Base-by-base conservation (phyloP, 2,797 vertebrate species). In the Moxostoma hubbsi region DNA sequence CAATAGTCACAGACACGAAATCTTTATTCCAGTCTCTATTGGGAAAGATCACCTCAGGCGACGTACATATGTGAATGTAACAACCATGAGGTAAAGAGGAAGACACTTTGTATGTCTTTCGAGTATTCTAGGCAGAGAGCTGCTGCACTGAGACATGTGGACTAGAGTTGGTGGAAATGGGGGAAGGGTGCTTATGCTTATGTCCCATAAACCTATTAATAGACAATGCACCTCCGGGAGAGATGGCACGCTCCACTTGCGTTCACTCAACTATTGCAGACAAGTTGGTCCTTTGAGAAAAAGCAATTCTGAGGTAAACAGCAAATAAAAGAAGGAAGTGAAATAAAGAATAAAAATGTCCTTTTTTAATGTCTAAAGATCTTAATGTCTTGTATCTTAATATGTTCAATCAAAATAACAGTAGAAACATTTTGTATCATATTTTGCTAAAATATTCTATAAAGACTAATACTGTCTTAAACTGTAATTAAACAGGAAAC, bases 191-290 rank as follows among this genome's bases (percentile, higher is more conserved):
- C 82, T 88, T 83, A 86, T 85, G 87, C 82, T 88, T 83, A 86
- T 85, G 87, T 79, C 86, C 90, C 89, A 87, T 90, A 88, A 90
- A 90, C 86, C 90, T 93, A 93, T 90, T 89, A 91, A 91, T 92
- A 90, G 89, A 83, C 86, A 89, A 87, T 89, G 85, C 82, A 88
- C 89, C 88, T 87, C 73, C 5, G 85, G 88, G 89, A 89, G 72
- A 87, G 85, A 92, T 92, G 88, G 88, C 89, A 92, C 64, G 88
- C 91, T 91, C 85, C 82, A 84, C 86, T 90, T 90, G 83, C 81
- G 86, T 82, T 77, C 84, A 85, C 85, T 86, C 83, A 79, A 80
- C 85, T 85, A 84, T 85, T 82, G 85, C 70, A 82, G 84, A 79
- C 73, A 85, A 88, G 89, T 86, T 85, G 80, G 84, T 90, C 89